Evolutionary conservation across 2,797 vertebrate species (phyloP).

Genomic region (Dendrocincla tyrannina): DNA sequence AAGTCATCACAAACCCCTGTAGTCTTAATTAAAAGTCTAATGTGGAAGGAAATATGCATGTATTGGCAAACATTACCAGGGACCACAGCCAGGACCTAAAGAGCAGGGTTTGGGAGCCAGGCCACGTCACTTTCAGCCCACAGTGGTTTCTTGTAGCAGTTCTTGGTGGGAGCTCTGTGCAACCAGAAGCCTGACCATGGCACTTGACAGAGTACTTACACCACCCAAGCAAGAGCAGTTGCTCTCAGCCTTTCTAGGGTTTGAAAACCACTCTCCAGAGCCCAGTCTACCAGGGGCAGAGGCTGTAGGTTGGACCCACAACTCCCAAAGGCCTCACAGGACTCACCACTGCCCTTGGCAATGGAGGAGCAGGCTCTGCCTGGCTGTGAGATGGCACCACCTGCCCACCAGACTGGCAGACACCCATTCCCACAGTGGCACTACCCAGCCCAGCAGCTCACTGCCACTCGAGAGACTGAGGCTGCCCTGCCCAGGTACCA

Average conservation of each 20-base stretch:
- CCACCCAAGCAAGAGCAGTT: neutral
- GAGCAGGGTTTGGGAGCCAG: neutral
- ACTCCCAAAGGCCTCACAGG: neutral
- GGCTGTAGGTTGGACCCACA: neutral
- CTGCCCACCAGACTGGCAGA: neutral
- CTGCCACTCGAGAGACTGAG: accelerated
- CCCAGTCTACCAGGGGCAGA: neutral
- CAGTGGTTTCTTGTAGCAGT: neutral
- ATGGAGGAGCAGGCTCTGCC: accelerated
- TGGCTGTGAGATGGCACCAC: neutral
- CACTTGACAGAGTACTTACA: neutral
- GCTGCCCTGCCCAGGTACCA: neutral
- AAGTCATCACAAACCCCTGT: neutral
- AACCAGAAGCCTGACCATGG: accelerated
- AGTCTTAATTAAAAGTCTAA: neutral
- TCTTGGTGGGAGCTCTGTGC: neutral
- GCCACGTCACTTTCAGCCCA: neutral
- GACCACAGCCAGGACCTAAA: neutral
- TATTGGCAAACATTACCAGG: neutral
- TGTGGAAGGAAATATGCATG: accelerated
- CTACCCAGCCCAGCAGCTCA: neutral
- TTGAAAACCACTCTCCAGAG: neutral
- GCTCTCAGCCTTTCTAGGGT: neutral
- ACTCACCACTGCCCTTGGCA: accelerated
- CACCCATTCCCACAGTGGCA: accelerated